A percentile compares a stretch with the other conserved stretches of the same genome.
Conservation (phyloP, 2,797 vertebrate genomes). For the Tadarida brasiliensis region DNA sequence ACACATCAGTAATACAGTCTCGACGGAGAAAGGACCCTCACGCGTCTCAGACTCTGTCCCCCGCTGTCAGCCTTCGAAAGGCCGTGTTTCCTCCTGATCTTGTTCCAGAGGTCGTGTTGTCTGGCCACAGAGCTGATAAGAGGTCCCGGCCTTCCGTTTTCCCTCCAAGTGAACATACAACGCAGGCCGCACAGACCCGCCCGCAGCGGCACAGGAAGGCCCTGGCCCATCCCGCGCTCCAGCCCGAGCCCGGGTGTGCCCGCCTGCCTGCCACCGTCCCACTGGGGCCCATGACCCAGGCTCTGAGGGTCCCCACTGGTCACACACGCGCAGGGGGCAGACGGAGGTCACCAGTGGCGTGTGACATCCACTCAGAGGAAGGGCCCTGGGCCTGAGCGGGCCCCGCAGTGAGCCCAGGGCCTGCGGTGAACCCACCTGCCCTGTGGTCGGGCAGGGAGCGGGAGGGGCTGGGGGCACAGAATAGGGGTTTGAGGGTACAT, state of each 20-base stretch:
- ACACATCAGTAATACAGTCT: background rate
- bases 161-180: too few species aligned
- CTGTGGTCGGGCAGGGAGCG: background rate
- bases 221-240: background rate
- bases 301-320: background rate
- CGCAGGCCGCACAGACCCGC: rapidly evolving
- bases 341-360: background rate
- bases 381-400: background rate
- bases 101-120: background rate
- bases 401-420: background rate
- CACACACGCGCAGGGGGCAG: background rate
- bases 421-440: background rate
- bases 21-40: background rate
- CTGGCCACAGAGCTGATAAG: background rate
- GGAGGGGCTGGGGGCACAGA: too few species aligned
- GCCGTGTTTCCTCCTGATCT: background rate
- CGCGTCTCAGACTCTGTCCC: background rate
- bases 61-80: background rate
- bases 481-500: too few species aligned
- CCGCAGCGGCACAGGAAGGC: rapidly evolving
- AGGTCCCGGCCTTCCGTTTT: too few species aligned
- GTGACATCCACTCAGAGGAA: background rate
- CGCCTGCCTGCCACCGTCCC: background rate
- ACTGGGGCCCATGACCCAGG: too few species aligned
- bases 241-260: background rate